Base-by-base conservation (phyloP, 2,113 vertebrate species). In the Ptilorrhoa leucosticta region DNA sequence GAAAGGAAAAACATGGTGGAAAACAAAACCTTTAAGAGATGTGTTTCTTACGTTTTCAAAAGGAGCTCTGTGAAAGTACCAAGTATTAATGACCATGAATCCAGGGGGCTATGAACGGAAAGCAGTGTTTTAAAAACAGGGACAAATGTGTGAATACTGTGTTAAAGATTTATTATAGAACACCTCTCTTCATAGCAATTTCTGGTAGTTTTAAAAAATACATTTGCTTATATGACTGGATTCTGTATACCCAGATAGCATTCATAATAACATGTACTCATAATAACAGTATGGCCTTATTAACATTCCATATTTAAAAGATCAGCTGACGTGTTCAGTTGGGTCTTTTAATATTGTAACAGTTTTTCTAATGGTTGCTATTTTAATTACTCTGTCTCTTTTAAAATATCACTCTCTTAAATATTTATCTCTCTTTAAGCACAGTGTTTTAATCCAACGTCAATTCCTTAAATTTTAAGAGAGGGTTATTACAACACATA, bases 361-460 rank as follows among this genome's bases (percentile, higher is more conserved):
- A 48, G 20, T 40, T 92, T 95, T 87, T 56, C 40, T 93, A 79
- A 92, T 50, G 28, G 51, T 66, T 83, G 56, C 40, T 86, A 48
- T n/a, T 93, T 96, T 75, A 83, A 97, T 93, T 89, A 92, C n/a
- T 70, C 63, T 91, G 48, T 90, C 68, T 92, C 45, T 94, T 92
- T 56, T 44, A 79, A 94, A 94, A 83, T 94, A 69, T 58, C 10
- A 56, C 31, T 75, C 33, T 78, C 80, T 96, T 57, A 96, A 95
- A 95, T 86, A 93, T 92, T 95, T 86, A n/a, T 88, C 13, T 71
- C 23, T 83, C 51, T 90, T 86, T 84, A 92, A 83, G 53, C 15
- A 33, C 7, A 10, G 15, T 83, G 28, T 71, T 95, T 92, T 88
- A 92, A 84, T 68, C 23, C 53, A 83, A 63, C 27, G n/a, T 21